Evolutionary conservation across 2,888 invertebrate species (phyloP).

Genomic region (Apodemia mormo): DNA sequence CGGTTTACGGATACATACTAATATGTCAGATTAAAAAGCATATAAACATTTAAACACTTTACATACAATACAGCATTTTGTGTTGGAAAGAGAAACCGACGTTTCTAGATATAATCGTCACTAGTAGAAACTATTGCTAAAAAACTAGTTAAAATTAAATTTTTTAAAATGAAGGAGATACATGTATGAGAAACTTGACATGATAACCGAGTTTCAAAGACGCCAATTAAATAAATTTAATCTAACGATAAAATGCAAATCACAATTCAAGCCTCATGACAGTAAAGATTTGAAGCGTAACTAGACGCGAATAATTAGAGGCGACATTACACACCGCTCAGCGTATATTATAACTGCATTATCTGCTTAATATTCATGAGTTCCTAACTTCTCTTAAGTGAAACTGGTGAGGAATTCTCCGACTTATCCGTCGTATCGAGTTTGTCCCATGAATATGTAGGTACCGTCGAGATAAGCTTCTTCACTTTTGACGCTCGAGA

Average conservation of each 20-base stretch:
- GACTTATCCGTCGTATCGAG: constrained; percentile 59
- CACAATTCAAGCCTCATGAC: constrained; percentile 3
- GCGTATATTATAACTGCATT: constrained; percentile 72
- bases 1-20: too few relatives aligned
- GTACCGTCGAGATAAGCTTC: constrained; percentile 46
- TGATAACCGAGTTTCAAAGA: background rate
- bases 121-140: too few relatives aligned
- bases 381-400: constrained; percentile 60
- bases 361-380: constrained; percentile 74
- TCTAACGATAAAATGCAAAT: background rate
- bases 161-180: background rate
- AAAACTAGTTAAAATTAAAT: too few relatives aligned
- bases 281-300: constrained; percentile 11
- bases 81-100: too few relatives aligned
- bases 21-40: too few relatives aligned
- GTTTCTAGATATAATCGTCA: too few relatives aligned
- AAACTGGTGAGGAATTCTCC: constrained; percentile 63
- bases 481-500: constrained; percentile 1
- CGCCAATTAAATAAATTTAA: background rate
- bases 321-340: constrained; percentile 16
- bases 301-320: constrained; percentile 11
- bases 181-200: background rate
- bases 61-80: too few relatives aligned
- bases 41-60: too few relatives aligned
- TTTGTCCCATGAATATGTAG: constrained; percentile 67